These are phyloP conservation scores for Sinonovacula constricta DNA, from an alignment of 1,140 invertebrate genomes.

Conservation along the genomic window DNA sequence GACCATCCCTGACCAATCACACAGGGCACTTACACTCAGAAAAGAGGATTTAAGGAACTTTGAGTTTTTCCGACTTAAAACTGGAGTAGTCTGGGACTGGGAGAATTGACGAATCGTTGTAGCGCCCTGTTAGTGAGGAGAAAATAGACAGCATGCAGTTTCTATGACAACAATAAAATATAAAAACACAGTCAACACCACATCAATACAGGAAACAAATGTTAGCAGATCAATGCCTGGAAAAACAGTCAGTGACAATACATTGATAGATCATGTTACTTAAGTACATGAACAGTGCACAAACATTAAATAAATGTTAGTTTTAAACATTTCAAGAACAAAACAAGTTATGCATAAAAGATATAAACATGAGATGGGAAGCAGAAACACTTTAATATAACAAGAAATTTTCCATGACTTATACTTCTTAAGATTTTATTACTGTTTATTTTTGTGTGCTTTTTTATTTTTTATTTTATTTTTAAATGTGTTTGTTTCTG, in stretches of 20 bases:
- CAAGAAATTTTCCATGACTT: no score
- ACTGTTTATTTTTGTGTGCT: no score
- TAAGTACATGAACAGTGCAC: no score
- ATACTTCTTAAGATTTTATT: no score
- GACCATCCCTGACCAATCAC: constrained; percentile 1
- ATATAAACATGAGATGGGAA: no score
- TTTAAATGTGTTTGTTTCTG: no score
- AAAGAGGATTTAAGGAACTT: constrained; percentile 74
- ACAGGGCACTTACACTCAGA: constrained; percentile 71
- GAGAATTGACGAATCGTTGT: constrained; percentile 55
- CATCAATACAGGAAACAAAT: background rate
- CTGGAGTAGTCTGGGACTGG: constrained; percentile 64
- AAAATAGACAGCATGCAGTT: constrained; percentile 55
- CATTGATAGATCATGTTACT: background rate
- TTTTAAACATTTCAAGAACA: no score
- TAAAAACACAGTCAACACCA: background rate
- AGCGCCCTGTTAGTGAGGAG: constrained; percentile 55
- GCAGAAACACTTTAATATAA: no score
- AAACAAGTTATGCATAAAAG: no score
- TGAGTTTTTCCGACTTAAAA: constrained; percentile 76
- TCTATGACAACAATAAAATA: constrained; percentile 38
- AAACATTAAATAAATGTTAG: no score
- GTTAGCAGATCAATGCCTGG: background rate
- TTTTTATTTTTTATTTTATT: no score
- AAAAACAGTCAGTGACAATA: background rate